These are phyloP conservation scores for Synergus gifuensis DNA, from an alignment of 2,888 invertebrate species.

Conservation along the genomic window DNA sequence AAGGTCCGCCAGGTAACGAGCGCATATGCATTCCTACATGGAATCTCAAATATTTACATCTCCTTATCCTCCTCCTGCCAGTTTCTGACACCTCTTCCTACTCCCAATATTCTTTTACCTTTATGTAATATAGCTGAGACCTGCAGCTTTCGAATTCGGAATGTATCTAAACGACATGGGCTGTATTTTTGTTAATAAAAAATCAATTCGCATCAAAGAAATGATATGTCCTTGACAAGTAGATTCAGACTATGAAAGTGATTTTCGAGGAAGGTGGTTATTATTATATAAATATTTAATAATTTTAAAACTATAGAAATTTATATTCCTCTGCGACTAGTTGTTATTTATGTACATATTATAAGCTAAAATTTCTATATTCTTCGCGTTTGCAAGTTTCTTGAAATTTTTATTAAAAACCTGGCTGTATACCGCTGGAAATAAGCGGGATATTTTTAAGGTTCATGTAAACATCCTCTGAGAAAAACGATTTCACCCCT, in stretches of 20 bases:
- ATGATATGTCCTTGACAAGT: background rate
- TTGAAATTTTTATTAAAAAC: too few species aligned
- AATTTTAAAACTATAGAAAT: too few species aligned
- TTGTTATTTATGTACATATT: too few species aligned
- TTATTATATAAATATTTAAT: too few species aligned
- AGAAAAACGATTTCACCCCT: too few species aligned
- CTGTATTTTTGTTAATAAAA: background rate
- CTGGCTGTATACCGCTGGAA: too few species aligned
- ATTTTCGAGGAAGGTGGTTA: too few species aligned
- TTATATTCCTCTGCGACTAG: too few species aligned
- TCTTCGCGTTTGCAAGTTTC: too few species aligned
- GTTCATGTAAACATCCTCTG: too few species aligned
- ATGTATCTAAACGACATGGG: conserved; percentile 16
- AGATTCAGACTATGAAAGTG: background rate
- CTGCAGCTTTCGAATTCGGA: background rate
- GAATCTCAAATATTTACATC: conserved; percentile 38
- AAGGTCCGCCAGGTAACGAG: conserved; percentile 34
- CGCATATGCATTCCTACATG: conserved; percentile 27
- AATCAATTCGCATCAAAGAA: background rate
- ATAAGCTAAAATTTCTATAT: too few species aligned
- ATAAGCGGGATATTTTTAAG: too few species aligned
- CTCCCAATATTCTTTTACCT: conserved; percentile 14
- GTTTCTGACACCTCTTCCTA: conserved; percentile 1
- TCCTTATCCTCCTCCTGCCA: conserved; percentile 19
- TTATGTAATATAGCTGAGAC: conserved; percentile 23